Evolutionary conservation across 2,888 invertebrate genomes (phyloP).

Genomic region (Dicranocentrus wangi): DNA sequence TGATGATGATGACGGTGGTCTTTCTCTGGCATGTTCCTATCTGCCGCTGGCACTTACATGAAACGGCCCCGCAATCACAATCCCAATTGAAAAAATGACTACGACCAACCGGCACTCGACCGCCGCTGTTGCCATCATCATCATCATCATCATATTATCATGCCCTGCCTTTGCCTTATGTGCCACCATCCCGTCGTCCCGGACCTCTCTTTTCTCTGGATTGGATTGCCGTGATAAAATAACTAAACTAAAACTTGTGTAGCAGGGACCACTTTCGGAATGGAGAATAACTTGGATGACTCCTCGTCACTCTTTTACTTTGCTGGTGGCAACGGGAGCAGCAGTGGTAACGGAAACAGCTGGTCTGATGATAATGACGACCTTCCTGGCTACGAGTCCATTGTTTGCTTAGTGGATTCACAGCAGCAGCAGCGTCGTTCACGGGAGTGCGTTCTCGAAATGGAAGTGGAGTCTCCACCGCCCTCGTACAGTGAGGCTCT

Average conservation of each 20-base stretch:
- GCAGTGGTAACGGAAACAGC: conserved; percentile 49
- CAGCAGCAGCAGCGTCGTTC: neutral
- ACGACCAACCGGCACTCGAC: neutral
- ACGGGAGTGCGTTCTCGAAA: neutral
- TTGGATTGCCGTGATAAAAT: no score
- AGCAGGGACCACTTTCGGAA: conserved; percentile 23
- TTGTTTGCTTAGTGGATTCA: conserved; percentile 47
- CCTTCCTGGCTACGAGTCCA: conserved; percentile 58
- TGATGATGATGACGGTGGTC: conserved; percentile 26
- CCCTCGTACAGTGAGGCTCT: conserved; percentile 58
- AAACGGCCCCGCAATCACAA: conserved; percentile 43
- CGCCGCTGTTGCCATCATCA: neutral
- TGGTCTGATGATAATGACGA: conserved; percentile 55
- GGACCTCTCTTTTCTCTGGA: no score
- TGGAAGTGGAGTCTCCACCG: conserved; percentile 57
- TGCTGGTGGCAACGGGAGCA: conserved; percentile 17
- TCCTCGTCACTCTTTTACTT: conserved; percentile 52
- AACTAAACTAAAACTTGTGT: neutral
- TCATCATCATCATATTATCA: conserved; percentile 2
- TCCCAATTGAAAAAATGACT: conserved; percentile 44
- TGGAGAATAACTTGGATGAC: conserved; percentile 32
- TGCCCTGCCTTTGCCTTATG: neutral
- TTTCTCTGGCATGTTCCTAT: neutral
- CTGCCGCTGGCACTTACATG: conserved; percentile 5
- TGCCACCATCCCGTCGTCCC: neutral